phyloP scores from a whole-genome alignment of 2,113 vertebrate species.

The Cheirogaleus medius region DNA sequence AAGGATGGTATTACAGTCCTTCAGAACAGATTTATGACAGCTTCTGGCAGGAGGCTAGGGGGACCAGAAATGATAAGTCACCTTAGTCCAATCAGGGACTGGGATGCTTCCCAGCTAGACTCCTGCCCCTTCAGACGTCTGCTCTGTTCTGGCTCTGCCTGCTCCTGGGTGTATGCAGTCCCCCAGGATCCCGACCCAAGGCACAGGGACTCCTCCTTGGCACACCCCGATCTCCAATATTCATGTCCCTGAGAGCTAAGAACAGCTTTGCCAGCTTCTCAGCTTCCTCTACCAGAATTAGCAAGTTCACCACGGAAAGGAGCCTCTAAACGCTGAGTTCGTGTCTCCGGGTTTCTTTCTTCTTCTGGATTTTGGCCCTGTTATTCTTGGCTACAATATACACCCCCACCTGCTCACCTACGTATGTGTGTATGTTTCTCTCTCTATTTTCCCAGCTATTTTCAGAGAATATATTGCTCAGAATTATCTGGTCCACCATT shows the following conservation, averaged over 20 bases:
- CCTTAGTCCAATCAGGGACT: background rate
- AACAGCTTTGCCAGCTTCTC: background rate
- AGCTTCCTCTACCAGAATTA: background rate
- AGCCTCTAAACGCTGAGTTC: background rate
- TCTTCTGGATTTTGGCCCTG: background rate
- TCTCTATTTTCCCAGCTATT: background rate
- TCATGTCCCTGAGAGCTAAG: background rate
- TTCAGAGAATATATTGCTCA: background rate
- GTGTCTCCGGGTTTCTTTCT: background rate
- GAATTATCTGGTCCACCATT: no score
- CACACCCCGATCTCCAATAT: background rate
- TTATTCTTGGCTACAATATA: background rate
- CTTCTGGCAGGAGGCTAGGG: background rate
- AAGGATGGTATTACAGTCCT: background rate
- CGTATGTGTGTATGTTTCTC: background rate
- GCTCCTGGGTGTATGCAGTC: background rate
- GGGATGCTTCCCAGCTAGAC: background rate
- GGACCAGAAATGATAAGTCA: no score
- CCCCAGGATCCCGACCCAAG: background rate
- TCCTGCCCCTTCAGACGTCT: background rate
- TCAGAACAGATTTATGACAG: background rate
- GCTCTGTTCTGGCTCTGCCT: background rate
- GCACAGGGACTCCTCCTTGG: no score
- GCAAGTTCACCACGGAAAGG: background rate
- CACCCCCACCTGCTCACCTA: background rate